Percentiles rank a stretch among this genome's conserved stretches.
phyloP scores from a whole-genome alignment of 1,140 invertebrate genomes.

The Thaumetopoea pityocampa region DNA sequence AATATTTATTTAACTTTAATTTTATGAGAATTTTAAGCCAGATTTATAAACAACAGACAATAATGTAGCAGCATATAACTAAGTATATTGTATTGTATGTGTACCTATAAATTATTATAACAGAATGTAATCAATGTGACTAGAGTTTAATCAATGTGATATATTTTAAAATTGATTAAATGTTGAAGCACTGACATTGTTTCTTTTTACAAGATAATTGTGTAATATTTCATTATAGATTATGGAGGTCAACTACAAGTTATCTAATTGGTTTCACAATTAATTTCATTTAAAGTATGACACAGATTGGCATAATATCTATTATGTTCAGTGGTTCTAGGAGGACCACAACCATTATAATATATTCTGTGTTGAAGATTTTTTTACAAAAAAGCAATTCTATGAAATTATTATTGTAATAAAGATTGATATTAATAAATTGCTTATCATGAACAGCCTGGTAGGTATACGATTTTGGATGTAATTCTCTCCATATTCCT shows the following conservation, averaged over 20 bases:
- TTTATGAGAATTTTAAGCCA: too few relatives aligned
- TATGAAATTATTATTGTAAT: too few relatives aligned
- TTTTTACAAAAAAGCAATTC: too few relatives aligned
- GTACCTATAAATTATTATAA: constrained; percentile 3
- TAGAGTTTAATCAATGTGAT: constrained; percentile 9
- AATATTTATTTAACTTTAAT: too few relatives aligned
- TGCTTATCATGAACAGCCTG: too few relatives aligned
- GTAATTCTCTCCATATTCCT: too few relatives aligned
- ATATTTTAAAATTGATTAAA: constrained; percentile 15
- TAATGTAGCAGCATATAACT: constrained; percentile 6
- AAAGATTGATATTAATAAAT: too few relatives aligned
- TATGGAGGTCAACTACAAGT: constrained; percentile 13
- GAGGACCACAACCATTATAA: too few relatives aligned
- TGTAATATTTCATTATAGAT: constrained; percentile 15
- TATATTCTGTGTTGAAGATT: too few relatives aligned
- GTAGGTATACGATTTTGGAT: too few relatives aligned
- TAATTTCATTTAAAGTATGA: not conserved
- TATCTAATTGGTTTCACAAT: constrained; percentile 1
- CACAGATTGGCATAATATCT: not conserved
- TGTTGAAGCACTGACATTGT: constrained; percentile 13
- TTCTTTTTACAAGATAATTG: constrained; percentile 10
- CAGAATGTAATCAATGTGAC: constrained; percentile 5
- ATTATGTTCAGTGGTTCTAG: too few relatives aligned
- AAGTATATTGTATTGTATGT: constrained; percentile 1
- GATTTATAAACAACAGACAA: too few relatives aligned